Evolutionary conservation across 2,113 vertebrate species (phyloP), one percentile per base, ranked within the genome.

Genomic region (Nesospiza acunhae): DNA sequence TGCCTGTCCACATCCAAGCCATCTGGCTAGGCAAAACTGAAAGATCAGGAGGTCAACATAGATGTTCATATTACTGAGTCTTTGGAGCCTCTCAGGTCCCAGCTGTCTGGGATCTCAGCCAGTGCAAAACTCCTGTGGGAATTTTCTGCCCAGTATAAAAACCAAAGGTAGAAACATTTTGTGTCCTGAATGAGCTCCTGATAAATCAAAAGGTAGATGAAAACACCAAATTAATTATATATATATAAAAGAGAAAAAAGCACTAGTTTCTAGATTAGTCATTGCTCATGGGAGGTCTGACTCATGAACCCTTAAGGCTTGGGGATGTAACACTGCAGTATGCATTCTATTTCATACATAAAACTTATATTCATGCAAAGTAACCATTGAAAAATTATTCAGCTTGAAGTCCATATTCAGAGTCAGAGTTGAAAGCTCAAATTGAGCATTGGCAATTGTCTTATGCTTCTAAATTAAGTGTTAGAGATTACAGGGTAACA

Each of bases 261-360:
- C 6, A 58, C 15, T 58, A 58, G 26, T 89, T 92, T 81, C 76
- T 89, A 84, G 46, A 77, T 93, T 92, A 93, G 86, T 89, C 83
- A 93, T 88, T 86, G 39, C 92, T 93, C 83, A 88, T 89, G 90
- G 92, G 96, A 93, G 72, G 86, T 84, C 80, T 94, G 96, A 94
- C 79, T 92, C 83, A 94, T 42, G 79, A 94, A 50, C 63, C 39
- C 42, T 58, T 60, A 37, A 78, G 35, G 23, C 16, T 84, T 90
- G 72, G 70, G 41, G 49, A 80, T 3, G 3, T 58, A 95, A 88
- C 63, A 59, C 20, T 83, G 46, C 63, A 62, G 47, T 53, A 55
- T 79, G 28, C 55, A 80, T 94, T 87, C 62, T 69, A 35, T 66
- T 92, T 88, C 47, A 47, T 89, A 63, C 27, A 68, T 78, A 89